Conservation (phyloP, 30 jellyfish, hydroid and myxozoan species). For the Phacellophora camtschatica region DNA sequence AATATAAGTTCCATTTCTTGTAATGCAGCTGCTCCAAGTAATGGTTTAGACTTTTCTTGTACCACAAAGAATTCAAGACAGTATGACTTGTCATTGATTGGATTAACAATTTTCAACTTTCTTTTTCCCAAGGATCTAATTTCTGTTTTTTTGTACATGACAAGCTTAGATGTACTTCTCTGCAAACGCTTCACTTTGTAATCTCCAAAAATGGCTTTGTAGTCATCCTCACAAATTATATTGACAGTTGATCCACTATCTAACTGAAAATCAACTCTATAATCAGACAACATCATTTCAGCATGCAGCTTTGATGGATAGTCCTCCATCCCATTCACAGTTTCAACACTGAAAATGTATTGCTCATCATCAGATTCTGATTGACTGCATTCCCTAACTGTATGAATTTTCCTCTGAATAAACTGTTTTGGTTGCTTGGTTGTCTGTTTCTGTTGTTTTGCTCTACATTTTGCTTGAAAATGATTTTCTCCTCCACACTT, state of each 20-base stretch:
- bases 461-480: background rate
- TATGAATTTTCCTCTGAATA: background rate
- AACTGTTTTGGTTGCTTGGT: constrained; percentile 6
- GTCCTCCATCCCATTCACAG: too few relatives aligned
- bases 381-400: background rate
- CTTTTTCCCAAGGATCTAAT: constrained; percentile 10
- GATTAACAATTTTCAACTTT: background rate
- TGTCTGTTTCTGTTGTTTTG: background rate
- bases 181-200: constrained; percentile 7
- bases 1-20: background rate
- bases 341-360: too few relatives aligned
- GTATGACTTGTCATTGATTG: background rate
- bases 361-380: background rate
- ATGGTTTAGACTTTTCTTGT: background rate
- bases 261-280: background rate
- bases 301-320: too few relatives aligned
- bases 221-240: constrained; percentile 2
- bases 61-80: background rate
- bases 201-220: constrained; percentile 9
- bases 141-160: constrained; percentile 22
- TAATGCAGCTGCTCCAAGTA: constrained; percentile 3
- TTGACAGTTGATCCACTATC: constrained; percentile 18
- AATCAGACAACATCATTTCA: too few relatives aligned
- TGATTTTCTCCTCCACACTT: background rate
- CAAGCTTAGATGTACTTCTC: background rate